Evolutionary conservation across 2,113 vertebrate species (phyloP).

Genomic region (Rana temporaria): DNA sequence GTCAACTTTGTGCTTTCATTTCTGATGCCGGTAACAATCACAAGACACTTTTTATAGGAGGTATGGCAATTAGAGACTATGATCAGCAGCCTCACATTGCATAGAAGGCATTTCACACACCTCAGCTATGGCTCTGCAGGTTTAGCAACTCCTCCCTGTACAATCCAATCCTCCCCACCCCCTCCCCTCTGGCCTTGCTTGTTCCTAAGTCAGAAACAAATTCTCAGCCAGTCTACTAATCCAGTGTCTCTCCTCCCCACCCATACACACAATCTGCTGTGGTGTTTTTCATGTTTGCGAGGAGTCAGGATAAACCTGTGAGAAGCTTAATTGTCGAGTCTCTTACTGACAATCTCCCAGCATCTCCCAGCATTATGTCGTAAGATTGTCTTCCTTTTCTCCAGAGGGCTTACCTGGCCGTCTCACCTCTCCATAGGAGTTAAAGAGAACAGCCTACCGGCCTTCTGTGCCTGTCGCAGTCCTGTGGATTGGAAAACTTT

Average conservation of each 20-base stretch:
- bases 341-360: conserved; percentile 13
- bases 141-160: conserved; percentile 35
- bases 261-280: conserved; percentile 50
- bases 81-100: conserved; percentile 38
- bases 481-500: conserved; percentile 25
- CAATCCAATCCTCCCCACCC: conserved; percentile 13
- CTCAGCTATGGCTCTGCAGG: conserved; percentile 40
- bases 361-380: conserved; percentile 9
- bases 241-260: conserved; percentile 48
- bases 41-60: not conserved
- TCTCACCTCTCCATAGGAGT: conserved; percentile 18
- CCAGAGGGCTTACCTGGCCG: conserved; percentile 37
- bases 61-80: not conserved
- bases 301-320: conserved; percentile 35
- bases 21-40: not conserved
- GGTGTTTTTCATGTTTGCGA: conserved; percentile 43
- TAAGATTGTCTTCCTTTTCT: not conserved
- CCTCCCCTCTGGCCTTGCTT: conserved; percentile 30
- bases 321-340: conserved; percentile 24
- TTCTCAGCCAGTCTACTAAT: conserved; percentile 48
- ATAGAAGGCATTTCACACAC: conserved; percentile 35
- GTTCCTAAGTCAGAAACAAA: conserved; percentile 49
- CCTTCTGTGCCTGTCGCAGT: not conserved
- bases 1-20: not conserved
- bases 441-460: not conserved